These are phyloP conservation scores for Gadus chalcogrammus DNA, from an alignment of 2,113 vertebrate species.

Conservation along the genomic window DNA sequence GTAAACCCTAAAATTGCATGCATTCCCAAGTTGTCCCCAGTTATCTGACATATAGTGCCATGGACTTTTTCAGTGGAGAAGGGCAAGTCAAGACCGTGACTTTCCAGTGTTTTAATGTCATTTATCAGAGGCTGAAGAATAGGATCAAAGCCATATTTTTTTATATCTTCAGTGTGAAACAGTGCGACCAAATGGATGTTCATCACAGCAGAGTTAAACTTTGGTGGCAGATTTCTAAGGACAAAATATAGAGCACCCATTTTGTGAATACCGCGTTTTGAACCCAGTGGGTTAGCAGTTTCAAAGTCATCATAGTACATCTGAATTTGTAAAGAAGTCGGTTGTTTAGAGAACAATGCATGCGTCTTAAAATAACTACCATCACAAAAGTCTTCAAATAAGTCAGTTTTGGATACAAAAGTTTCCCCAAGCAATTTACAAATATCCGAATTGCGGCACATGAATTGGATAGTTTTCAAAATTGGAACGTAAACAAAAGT, in stretches of 20 bases:
- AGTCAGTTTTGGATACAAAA: conserved; percentile 7
- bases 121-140: conserved; percentile 25
- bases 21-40: conserved; percentile 37
- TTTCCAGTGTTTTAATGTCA: conserved; percentile 29
- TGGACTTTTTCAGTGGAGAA: conserved; percentile 24
- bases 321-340: conserved; percentile 29
- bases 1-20: conserved; percentile 33
- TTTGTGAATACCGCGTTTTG: conserved; percentile 28
- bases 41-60: conserved; percentile 33
- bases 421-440: conserved; percentile 20
- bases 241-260: conserved; percentile 32
- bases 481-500: conserved; percentile 37
- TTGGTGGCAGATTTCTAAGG: conserved; percentile 29
- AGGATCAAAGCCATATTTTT: conserved; percentile 39
- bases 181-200: conserved; percentile 33
- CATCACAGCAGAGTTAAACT: conserved; percentile 19
- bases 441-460: conserved; percentile 35
- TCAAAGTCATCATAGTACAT: not conserved
- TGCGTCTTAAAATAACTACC: conserved; percentile 27
- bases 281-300: conserved; percentile 25
- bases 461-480: conserved; percentile 42
- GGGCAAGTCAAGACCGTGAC: conserved; percentile 19
- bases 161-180: conserved; percentile 40
- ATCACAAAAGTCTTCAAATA: conserved; percentile 31
- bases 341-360: conserved; percentile 28